phyloP scores from a whole-genome alignment of 2,797 vertebrate species.

The Orestias chungarensis region DNA sequence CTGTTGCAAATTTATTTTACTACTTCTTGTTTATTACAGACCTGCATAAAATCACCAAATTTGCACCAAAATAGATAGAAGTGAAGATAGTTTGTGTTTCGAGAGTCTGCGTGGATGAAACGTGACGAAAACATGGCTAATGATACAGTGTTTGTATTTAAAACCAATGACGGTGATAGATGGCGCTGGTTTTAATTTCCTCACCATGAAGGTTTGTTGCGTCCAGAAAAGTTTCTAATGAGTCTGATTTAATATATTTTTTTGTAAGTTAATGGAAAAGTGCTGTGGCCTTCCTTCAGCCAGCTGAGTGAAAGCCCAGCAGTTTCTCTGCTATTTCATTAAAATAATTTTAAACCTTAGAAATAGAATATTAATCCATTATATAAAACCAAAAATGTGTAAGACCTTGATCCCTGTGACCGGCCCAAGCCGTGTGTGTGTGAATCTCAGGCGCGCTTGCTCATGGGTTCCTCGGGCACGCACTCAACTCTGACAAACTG shows the following conservation, averaged over 20 bases:
- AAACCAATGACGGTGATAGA: background rate
- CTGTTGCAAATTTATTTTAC: no score
- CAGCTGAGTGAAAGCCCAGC: background rate
- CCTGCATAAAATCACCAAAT: no score
- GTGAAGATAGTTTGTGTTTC: no score
- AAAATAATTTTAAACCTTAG: background rate
- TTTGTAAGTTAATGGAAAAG: background rate
- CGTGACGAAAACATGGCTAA: no score
- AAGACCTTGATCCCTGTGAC: background rate
- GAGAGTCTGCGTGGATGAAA: no score
- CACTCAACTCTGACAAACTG: no score
- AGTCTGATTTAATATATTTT: background rate
- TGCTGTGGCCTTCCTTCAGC: background rate
- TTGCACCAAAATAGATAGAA: no score
- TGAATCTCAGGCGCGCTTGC: no score
- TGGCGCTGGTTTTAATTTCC: background rate
- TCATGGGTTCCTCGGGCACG: no score
- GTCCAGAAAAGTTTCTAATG: background rate
- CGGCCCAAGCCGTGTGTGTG: background rate
- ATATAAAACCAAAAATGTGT: background rate
- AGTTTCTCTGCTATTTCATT: background rate
- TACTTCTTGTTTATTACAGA: no score
- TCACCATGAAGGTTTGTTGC: background rate
- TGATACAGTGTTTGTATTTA: background rate
- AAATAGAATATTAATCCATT: background rate